These are phyloP conservation scores for Eilema depressum DNA, from an alignment of 2,888 invertebrate genomes.

Conservation along the genomic window DNA sequence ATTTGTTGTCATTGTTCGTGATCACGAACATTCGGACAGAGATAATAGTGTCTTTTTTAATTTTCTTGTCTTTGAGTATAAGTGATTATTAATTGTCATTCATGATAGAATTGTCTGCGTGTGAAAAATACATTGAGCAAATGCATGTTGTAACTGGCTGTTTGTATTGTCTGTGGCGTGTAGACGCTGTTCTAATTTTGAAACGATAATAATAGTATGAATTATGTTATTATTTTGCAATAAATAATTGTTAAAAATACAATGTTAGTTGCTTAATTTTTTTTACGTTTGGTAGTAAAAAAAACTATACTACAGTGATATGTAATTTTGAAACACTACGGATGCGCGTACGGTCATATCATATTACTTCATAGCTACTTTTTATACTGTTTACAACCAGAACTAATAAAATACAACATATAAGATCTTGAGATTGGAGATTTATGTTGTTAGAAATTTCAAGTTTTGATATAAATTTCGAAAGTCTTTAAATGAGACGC, in stretches of 20 bases:
- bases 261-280: not conserved
- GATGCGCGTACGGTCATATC: not conserved
- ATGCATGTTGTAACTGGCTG: constrained; percentile 66
- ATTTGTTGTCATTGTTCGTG: constrained; percentile 39
- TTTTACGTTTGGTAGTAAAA: not conserved
- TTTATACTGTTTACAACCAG: not conserved
- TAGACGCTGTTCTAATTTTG: constrained; percentile 67
- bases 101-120: constrained; percentile 67
- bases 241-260: constrained; percentile 7
- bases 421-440: not conserved
- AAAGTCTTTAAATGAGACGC: not conserved
- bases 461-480: not conserved
- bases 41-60: not conserved
- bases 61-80: constrained; percentile 30
- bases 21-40: constrained; percentile 32
- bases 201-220: constrained; percentile 58
- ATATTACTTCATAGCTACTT: not conserved
- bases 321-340: not conserved
- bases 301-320: constrained; percentile 1
- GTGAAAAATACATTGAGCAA: constrained; percentile 75
- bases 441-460: not conserved
- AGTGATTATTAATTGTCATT: constrained; percentile 49
- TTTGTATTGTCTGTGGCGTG: constrained; percentile 67
- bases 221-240: constrained; percentile 32
- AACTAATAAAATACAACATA: not conserved